A percentile compares a stretch with the other conserved stretches of the same genome.
phyloP scores from a whole-genome alignment of 2,113 vertebrate species.

The Microcebus tavaratra region DNA sequence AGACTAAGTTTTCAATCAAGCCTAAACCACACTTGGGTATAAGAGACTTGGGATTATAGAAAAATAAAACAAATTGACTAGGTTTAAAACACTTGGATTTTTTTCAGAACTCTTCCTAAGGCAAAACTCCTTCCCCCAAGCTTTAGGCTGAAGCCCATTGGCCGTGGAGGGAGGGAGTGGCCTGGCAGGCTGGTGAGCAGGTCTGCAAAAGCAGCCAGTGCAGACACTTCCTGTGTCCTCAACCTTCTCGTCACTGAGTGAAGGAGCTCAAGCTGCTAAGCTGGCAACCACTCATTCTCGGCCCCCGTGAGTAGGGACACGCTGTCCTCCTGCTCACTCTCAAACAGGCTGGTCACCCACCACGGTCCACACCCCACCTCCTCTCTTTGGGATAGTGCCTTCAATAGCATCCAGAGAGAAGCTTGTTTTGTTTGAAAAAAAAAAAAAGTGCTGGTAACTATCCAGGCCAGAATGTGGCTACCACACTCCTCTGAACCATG shows the following conservation, averaged over 20 bases:
- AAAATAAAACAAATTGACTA: neutral
- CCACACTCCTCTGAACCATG: neutral
- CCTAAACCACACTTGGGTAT: neutral
- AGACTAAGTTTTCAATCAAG: neutral
- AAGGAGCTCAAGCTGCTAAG: neutral
- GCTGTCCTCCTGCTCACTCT: neutral
- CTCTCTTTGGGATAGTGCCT: neutral
- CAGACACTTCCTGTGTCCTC: neutral
- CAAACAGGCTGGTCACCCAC: neutral
- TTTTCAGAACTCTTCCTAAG: neutral
- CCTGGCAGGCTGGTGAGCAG: rapidly evolving
- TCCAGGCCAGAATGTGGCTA: neutral
- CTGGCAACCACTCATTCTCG: neutral
- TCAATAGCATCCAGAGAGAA: neutral
- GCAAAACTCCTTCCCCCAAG: neutral
- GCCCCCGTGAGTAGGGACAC: too few relatives aligned
- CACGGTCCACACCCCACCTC: too few relatives aligned
- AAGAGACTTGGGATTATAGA: neutral
- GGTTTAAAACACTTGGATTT: neutral
- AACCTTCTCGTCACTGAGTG: rapidly evolving
- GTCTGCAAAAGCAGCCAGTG: neutral
- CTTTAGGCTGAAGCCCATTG: too few relatives aligned
- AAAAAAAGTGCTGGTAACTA: neutral
- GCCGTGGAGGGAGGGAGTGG: too few relatives aligned
- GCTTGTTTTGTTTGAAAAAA: neutral